Evolutionary conservation across 2,888 invertebrate genomes (phyloP), one percentile per base, ranked within the genome.

Genomic region (Linhomoeus sp.): DNA sequence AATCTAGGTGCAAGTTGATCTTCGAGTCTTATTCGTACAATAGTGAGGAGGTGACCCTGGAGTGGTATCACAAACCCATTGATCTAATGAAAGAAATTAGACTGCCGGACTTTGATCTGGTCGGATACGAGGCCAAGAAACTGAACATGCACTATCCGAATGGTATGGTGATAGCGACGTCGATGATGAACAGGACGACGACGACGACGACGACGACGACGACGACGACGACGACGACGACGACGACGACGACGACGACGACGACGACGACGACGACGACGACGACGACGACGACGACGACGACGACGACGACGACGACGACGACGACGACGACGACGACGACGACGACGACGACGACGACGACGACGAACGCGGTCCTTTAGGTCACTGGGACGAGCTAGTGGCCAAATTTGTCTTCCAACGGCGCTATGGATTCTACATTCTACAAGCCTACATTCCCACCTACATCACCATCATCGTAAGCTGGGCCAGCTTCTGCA

Each of bases 11-110:
- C 12, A 12, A 29, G 29, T 12, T 29, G 29, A 12, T 60, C 15
- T 60, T 63, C 47, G 63, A 63, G 47, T 57, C 57, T 9, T 63
- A 63, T 52, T 54, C 54, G 43, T 61, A 64, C 53, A 63, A 63
- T 50, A 56, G 56, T 7, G 63, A 60, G 48, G 62, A 62, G 50
- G 62, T 59, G 37, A 43, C 46, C 20, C 49, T 63, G 37, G 54
- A 57, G 24, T 63, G 63, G 63, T 62, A 63, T 59, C 58, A 58
- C 2, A 56, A 61, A 37, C 60, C 63, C 2, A 55, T 63, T 20
- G 60, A 61, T 3, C 45, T 63, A 42, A 61, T 62, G 58, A 60
- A 62, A 45, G 48, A 50, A 23, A 62, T 63, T 40, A 56, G 59
- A 47, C 51, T 63, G 25, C 63, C 63, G 7, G 63, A 63, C 48